Evolutionary conservation across 92 coral and sea anemone genomes (phyloP).

Genomic region (Virgularia gustaviana): DNA sequence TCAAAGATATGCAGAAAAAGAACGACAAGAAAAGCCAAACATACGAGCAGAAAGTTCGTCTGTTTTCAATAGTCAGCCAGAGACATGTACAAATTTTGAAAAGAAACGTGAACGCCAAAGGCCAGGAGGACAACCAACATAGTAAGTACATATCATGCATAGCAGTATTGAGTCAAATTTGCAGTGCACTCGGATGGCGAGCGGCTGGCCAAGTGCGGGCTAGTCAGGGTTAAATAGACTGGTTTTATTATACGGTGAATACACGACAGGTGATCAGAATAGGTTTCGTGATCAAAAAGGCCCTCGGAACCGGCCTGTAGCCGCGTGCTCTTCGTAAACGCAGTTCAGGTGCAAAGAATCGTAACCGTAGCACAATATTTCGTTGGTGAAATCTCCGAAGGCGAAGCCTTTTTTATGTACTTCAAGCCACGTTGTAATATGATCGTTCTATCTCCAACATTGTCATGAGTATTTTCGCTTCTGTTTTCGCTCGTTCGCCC

Average conservation of each 20-base stretch:
- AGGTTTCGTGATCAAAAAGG: neutral
- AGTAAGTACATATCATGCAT: slow-evolving; percentile 53
- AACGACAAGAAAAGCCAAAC: slow-evolving; percentile 63
- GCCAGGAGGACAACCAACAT: slow-evolving; percentile 64
- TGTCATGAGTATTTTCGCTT: slow-evolving; percentile 13
- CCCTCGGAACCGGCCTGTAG: too few species aligned
- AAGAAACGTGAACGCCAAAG: slow-evolving; percentile 73
- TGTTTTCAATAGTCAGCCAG: slow-evolving; percentile 84
- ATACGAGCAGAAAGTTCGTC: slow-evolving; percentile 66
- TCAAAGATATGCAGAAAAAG: slow-evolving; percentile 33
- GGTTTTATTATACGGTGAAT: slow-evolving; percentile 28
- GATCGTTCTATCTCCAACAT: slow-evolving; percentile 24
- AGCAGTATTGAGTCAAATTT: too few species aligned
- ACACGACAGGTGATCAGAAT: slow-evolving; percentile 31
- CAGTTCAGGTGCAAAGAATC: neutral
- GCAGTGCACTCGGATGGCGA: too few species aligned
- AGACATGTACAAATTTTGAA: slow-evolving; percentile 69
- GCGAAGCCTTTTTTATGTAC: neutral
- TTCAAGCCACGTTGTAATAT: slow-evolving; percentile 9
- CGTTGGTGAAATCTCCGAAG: neutral
- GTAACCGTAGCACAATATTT: too few species aligned
- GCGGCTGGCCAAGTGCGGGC: neutral
- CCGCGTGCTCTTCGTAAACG: too few species aligned
- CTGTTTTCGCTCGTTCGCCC: slow-evolving; percentile 9
- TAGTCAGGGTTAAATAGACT: slow-evolving; percentile 37